phyloP scores from a whole-genome alignment of 2,797 vertebrate species.

The Oryzias dopingdopingensis region DNA sequence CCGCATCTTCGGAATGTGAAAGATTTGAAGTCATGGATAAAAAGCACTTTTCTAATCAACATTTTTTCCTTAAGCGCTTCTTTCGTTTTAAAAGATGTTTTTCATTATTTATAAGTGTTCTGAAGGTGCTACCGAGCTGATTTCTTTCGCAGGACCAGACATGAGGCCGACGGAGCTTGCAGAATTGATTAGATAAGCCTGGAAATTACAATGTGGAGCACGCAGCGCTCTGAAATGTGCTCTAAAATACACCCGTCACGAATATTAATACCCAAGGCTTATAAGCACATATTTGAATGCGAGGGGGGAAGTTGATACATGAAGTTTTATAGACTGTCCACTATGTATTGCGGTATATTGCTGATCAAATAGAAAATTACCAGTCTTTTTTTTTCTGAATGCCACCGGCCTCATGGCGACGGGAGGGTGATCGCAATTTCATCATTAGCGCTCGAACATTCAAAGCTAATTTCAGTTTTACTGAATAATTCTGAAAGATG shows the following conservation, averaged over 20 bases:
- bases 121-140: constrained; percentile 92
- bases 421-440: constrained; percentile 65
- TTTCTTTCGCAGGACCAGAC: constrained; percentile 92
- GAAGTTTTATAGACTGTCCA: constrained; percentile 70
- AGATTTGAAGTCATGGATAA: constrained; percentile 85
- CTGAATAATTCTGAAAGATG: constrained; percentile 78
- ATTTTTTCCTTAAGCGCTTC: constrained; percentile 86
- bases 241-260: constrained; percentile 69
- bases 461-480: constrained; percentile 66
- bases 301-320: constrained; percentile 60
- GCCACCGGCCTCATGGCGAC: constrained; percentile 41
- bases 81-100: constrained; percentile 92
- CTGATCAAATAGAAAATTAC: constrained; percentile 65
- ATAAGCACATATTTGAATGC: constrained; percentile 69
- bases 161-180: constrained; percentile 91
- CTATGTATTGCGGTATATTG: constrained; percentile 59
- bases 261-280: constrained; percentile 75
- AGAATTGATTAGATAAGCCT: constrained; percentile 98
- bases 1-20: constrained; percentile 72
- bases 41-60: constrained; percentile 86
- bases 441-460: constrained; percentile 65
- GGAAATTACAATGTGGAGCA: constrained; percentile 97
- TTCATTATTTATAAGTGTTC: constrained; percentile 99
- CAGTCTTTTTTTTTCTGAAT: constrained; percentile 13
- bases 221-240: constrained; percentile 76